Conservation (phyloP, 2,797 vertebrate species). For the Petrocephalus sullivani region DNA sequence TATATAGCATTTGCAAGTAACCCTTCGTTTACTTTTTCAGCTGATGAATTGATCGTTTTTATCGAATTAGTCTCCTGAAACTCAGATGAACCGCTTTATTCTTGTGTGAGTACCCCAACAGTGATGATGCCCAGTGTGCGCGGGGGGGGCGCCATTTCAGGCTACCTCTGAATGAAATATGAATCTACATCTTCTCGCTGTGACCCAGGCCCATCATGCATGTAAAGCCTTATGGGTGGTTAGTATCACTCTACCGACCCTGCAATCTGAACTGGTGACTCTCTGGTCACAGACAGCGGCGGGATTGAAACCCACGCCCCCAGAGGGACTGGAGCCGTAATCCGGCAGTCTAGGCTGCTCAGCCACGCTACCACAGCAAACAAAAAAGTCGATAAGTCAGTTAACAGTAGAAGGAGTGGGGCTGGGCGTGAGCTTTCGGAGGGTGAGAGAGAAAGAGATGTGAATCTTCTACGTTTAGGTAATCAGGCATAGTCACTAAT, state of each 20-base stretch:
- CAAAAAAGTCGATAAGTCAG: background rate
- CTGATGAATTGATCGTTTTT: conserved; percentile 7
- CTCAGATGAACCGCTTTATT: background rate
- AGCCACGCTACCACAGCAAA: too few relatives aligned
- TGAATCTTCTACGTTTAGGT: too few relatives aligned
- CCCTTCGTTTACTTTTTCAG: conserved; percentile 6
- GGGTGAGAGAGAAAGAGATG: background rate
- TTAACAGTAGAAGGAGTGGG: background rate
- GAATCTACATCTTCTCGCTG: background rate
- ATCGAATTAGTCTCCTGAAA: conserved; percentile 5
- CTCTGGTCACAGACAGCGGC: too few relatives aligned
- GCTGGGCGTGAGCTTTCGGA: background rate
- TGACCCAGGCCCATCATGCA: background rate
- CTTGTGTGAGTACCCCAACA: background rate
- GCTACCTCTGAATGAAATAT: background rate
- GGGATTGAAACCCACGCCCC: too few relatives aligned
- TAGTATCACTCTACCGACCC: background rate
- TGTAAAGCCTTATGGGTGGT: background rate
- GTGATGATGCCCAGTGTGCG: background rate
- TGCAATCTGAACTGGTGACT: background rate
- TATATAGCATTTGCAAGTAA: conserved; percentile 10
- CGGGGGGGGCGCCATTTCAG: background rate
- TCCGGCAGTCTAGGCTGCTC: too few relatives aligned
- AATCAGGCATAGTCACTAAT: too few relatives aligned
- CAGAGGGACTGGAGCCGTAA: too few relatives aligned